Evolutionary conservation across 2,113 vertebrate genomes (phyloP), one percentile per base, ranked within the genome.

Genomic region (Leiothrix lutea): DNA sequence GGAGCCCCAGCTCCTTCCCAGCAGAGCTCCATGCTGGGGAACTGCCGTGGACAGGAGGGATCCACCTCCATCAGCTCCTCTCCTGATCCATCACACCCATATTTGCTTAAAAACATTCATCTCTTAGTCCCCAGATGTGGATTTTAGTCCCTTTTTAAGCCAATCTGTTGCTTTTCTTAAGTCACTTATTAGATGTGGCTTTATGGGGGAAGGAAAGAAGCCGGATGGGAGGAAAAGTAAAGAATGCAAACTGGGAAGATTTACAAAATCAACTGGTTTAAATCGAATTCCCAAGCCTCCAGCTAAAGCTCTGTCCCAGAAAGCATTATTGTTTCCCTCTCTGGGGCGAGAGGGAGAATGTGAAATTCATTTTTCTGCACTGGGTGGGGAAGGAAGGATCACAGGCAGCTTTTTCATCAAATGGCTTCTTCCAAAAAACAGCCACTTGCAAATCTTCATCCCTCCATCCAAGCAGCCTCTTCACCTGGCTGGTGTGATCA

Each of bases 381-480:
- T 44, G 53, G 44, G 57, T 74, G 65, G 42, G 44, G 60, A 81
- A 85, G 14, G 56, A 19, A 92, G 44, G 31, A 44, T 28, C 44
- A 24, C 14, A 19, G 17, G 57, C 78, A 91, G 65, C 11, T 3
- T 51, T 71, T 83, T 45, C 45, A 80, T 23, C 56, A 44, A 8
- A 7, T 36, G 1, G 0, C 58, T 64, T 14, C 86, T 78, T 50
- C 83, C 72, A 26, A 6, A 50, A 45, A 16, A 5, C 11, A 45
- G 24, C 60, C 69, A 8, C 10, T 53, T 42, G 19, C 35, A 74
- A 38, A 54, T 2, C 36, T 20, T 14, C 66, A 38, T 14, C 81
- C 35, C 35, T 54, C 29, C 15, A 20, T 8, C 31, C 0, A 1
- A 50, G 53, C 77, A 42, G 50, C 40, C 0, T 0, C 73, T 64